Evolutionary conservation across 2,888 invertebrate species (phyloP), one percentile per base, ranked within the genome.

Genomic region (Prosapia bicincta): DNA sequence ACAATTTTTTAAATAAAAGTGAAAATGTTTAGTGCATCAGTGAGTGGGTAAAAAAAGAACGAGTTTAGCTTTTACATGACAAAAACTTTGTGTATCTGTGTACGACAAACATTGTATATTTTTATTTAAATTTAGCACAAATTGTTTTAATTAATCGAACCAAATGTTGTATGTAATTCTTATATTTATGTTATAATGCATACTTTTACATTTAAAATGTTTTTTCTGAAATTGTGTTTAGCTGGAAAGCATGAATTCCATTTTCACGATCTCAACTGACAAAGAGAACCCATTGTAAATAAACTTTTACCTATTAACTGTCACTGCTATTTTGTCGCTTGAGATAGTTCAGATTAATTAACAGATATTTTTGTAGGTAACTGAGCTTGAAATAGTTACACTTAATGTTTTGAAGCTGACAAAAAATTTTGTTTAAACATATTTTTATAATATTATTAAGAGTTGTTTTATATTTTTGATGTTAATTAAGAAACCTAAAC

Each of bases 311-410:
- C n/a, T n/a, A n/a, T n/a, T n/a, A n/a, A n/a, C n/a, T n/a, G n/a
- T n/a, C n/a, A n/a, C n/a, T n/a, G n/a, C n/a, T 30, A 30, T 30
- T 30, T 30, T 30, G 30, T n/a, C n/a, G n/a, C n/a, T 30, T 30
- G 5, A 30, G 30, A 30, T 7, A 9, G 9, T 9, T 9, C 9
- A 30, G 6, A 38, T 38, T 6, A 38, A 38, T 54, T 69, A 25
- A 74, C 54, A 74, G 24, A 74, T 74, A 74, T 74, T 74, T 74
- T 74, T 74, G 54, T 74, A 74, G 74, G n/a, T 74, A 54, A 38
- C 38, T n/a, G 5, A 20, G 54, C 20, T 54, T 54, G 20, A 54
- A 54, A 38, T 38, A 38, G 38, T 13, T 38, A n/a, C n/a, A n/a
- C n/a, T n/a, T n/a, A n/a, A n/a, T n/a, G n/a, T 54, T 54, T 20